These are phyloP conservation scores for Forpus xanthops DNA, from an alignment of 2,797 vertebrate species.

Conservation along the genomic window DNA sequence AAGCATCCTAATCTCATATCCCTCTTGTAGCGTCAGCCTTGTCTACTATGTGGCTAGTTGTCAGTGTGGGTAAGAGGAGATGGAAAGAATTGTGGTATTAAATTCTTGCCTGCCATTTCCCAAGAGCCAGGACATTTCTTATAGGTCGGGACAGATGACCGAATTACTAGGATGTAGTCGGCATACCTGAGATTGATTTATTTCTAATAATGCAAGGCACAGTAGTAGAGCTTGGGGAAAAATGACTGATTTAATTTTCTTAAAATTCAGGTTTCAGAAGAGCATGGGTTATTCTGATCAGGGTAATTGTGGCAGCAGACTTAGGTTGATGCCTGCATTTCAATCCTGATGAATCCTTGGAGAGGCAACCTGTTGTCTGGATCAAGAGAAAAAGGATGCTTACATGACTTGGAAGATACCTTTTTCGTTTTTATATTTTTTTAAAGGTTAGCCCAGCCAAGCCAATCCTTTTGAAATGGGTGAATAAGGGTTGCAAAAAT, in stretches of 20 bases:
- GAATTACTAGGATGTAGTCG: not conserved
- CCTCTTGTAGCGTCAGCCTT: not conserved
- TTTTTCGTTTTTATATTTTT: not conserved
- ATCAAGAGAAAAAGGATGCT: not conserved
- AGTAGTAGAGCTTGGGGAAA: not conserved
- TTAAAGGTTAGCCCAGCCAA: not conserved
- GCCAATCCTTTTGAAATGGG: not conserved
- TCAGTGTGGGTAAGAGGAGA: not conserved
- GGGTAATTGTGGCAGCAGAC: not conserved
- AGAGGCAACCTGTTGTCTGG: not conserved
- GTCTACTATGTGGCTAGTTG: not conserved
- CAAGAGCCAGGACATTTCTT: not conserved
- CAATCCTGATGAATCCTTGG: not conserved
- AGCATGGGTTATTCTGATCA: not conserved
- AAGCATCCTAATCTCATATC: not conserved
- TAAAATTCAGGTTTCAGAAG: not conserved
- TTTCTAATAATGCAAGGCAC: not conserved
- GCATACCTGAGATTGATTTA: not conserved
- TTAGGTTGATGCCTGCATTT: not conserved
- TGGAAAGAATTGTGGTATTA: not conserved
- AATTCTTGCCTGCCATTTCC: constrained; percentile 7
- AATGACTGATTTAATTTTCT: not conserved
- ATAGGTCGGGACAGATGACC: not conserved
- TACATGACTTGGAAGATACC: not conserved
- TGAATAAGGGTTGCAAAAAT: not conserved